Evolutionary conservation across 2,888 invertebrate genomes (phyloP).

Genomic region (Leptinotarsa tumamoca): DNA sequence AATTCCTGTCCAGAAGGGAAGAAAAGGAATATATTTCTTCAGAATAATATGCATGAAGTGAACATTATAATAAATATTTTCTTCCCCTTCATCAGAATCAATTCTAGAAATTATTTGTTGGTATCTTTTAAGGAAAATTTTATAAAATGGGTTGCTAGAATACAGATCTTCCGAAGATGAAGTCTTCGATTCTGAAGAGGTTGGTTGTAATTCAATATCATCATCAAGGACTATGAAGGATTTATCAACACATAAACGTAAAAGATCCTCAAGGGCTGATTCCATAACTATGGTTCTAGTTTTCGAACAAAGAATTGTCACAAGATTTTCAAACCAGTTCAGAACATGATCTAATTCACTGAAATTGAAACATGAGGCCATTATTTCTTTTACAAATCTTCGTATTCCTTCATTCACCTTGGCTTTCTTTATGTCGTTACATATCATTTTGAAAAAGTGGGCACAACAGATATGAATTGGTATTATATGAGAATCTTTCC

Average conservation of each 20-base stretch:
- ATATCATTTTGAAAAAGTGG: constrained; percentile 29
- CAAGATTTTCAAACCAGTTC: not conserved
- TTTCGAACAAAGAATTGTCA: not conserved
- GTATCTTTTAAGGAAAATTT: not conserved
- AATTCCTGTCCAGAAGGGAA: constrained; percentile 6
- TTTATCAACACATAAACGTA: constrained; percentile 7
- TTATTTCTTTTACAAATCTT: constrained; percentile 14
- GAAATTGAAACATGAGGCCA: constrained; percentile 19
- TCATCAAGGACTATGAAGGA: not conserved
- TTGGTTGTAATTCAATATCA: constrained; percentile 1
- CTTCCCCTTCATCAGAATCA: not conserved
- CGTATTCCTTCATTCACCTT: not conserved
- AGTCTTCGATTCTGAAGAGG: not conserved
- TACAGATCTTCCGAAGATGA: constrained; percentile 11
- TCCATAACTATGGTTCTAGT: not conserved
- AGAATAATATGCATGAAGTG: not conserved
- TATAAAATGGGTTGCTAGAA: constrained; percentile 19
- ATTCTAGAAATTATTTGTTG: not conserved
- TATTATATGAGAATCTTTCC: not conserved
- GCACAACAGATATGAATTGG: constrained; percentile 25
- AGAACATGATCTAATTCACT: constrained; percentile 13
- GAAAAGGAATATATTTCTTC: constrained; percentile 18
- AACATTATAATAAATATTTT: constrained; percentile 18
- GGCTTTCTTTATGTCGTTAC: constrained; percentile 17
- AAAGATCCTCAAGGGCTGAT: constrained; percentile 11